Base-by-base conservation (phyloP, 2,888 invertebrate genomes). In the Amphimallon solstitiale region DNA sequence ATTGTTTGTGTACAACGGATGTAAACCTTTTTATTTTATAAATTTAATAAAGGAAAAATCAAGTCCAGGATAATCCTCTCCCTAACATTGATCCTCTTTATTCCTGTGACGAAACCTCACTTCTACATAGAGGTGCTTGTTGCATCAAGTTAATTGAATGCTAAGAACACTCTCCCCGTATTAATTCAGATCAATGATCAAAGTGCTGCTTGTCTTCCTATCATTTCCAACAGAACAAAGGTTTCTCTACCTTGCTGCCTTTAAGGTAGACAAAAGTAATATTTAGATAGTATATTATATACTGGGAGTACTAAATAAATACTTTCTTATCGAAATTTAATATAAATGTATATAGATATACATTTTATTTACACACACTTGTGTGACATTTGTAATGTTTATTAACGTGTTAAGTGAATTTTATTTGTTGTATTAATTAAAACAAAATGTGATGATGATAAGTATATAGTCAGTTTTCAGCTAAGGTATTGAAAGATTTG, bases 121-220 rank as follows among this genome's bases (percentile, higher is more conserved):
- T 61, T n/a, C n/a, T 23, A 62, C 52, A 40, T 68, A 66, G 63
- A 66, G 66, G 66, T 66, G 66, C 48, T 67, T 64, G 66, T 46
- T 70, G 72, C 74, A 75, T 75, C 74, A 74, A 70, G 70, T 74
- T 75, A 75, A 75, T 75, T 72, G 75, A 74, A 75, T 74, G 75
- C 63, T 75, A 71, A 71, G 72, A 75, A 75, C 75, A 75, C 74
- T 72, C 74, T 52, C 60, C 61, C 56, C 65, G 59, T 66, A 73
- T 74, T 73, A 71, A 68, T 66, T 70, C 74, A 69, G 72, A 66
- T 70, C 71, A 67, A 35, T 72, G 75, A 75, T 75, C 75, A 75
- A 75, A 75, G 74, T 63, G 21, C 61, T 63, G 60, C 65, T 65
- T 63, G 63, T 65, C 38, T 43, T 43, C 40, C 40, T 60, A 60